Evolutionary conservation across 2,113 vertebrate species (phyloP), one percentile per base, ranked within the genome.

Genomic region (Erythrocercus mccallii): DNA sequence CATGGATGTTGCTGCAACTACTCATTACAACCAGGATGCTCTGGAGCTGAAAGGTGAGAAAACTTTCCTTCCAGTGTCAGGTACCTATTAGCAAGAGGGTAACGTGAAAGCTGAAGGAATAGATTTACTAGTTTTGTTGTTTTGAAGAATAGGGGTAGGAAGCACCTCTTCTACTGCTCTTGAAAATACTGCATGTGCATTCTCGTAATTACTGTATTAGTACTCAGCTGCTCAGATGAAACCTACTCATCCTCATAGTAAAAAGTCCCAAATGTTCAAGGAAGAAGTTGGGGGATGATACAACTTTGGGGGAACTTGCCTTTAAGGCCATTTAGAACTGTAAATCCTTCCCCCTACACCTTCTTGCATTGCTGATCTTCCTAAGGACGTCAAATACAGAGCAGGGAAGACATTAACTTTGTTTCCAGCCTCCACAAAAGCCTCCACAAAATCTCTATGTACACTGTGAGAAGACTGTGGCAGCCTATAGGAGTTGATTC

Each of bases 241-340:
- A 51, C 6, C 15, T 1, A 5, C 51, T 42, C 5, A 0, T 24
- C 15, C 20, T 65, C 50, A 38, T 11, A 65, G n/a, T 2, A 56
- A 58, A 58, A 31, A 73, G 21, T 23, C 42, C 53, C 48, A 60
- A 54, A 81, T 12, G 11, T 4, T 58, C 37, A 77, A 54, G 31
- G 50, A 13, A 83, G 14, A 80, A 54, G 51, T 1, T 0, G 5
- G 14, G 15, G 1, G 6, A 70, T 0, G 2, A 19, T 3, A 27
- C 9, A 78, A 3, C 22, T 62, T 12, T 5, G 9, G 8, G 10
- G 9, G 15, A 71, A 71, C 4, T 53, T 2, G 40, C 12, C 31
- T 68, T 80, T 62, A 58, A 70, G 4, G 9, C 5, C 7, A 42
- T 56, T 78, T 38, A 58, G 81, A 78, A 77, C 6, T 11, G 3